Evolutionary conservation across 2,797 vertebrate species (phyloP), one percentile per base, ranked within the genome.

Genomic region (Dallia pectoralis): DNA sequence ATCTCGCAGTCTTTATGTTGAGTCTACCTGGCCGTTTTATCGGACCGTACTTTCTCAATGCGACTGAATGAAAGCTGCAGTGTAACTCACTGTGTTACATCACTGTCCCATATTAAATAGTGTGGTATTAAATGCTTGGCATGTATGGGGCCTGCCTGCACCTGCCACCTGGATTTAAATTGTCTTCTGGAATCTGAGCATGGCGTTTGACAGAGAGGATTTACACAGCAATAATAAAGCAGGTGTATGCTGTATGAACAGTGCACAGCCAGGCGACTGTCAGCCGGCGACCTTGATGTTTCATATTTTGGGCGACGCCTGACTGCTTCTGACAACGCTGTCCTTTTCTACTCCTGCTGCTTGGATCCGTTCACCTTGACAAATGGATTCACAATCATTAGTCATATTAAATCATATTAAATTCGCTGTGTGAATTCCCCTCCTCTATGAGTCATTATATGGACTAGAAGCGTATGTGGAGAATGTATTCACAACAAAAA

Each of bases 381-480:
- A 74, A 86, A 82, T 85, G 79, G 85, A 84, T 89, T 85, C 86
- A 81, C 84, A 81, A 74, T 89, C 84, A 86, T 91, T 92, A 92
- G 88, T 82, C 84, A 78, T 87, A 77, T 83, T 87, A 75, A n/a
- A n/a, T n/a, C n/a, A n/a, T n/a, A n/a, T n/a, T 51, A 83, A 89
- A 81, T 79, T 82, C 36, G 71, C 67, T 27, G 3, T 18, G 67
- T 77, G 29, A 72, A 85, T 87, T 82, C 53, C 87, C 88, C 72
- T 79, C 71, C 87, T 85, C 79, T 80, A 32, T 81, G 83, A 67
- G 69, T 78, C 88, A 75, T 86, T 84, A 86, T 77, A 72, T 76
- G 78, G 73, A 84, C 75, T 76, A 59, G 72, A 79, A 78, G 77
- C 61, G 70, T 76, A 72, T 30, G n/a, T 27, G 61, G 29, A 48